These are phyloP conservation scores for Microtus pennsylvanicus DNA, from an alignment of 2,113 vertebrate genomes.

Conservation along the genomic window DNA sequence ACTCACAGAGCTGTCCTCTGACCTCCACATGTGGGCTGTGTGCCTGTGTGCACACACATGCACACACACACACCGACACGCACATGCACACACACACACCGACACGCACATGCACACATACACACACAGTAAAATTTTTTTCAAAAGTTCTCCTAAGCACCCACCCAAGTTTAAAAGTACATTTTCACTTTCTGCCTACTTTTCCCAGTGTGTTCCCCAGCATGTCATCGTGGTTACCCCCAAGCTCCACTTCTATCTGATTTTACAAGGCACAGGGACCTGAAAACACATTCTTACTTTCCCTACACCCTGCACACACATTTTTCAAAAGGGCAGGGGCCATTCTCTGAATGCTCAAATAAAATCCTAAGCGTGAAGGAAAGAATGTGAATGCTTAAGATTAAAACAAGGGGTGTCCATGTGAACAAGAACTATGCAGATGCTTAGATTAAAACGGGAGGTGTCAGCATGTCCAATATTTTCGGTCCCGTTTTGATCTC, in stretches of 20 bases:
- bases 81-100: neutral
- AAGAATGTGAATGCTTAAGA: neutral
- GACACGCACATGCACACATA: too few relatives aligned
- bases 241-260: neutral
- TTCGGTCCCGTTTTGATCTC: neutral
- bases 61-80: too few relatives aligned
- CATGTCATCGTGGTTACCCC: neutral
- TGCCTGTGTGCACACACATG: neutral
- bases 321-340: neutral
- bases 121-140: too few relatives aligned
- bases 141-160: neutral
- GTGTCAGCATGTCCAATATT: neutral
- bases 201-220: neutral
- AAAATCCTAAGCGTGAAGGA: neutral
- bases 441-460: neutral
- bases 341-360: conserved; percentile 14
- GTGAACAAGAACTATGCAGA: neutral
- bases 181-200: neutral
- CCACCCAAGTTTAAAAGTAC: neutral
- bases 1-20: neutral
- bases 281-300: conserved; percentile 13
- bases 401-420: too few relatives aligned
- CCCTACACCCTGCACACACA: neutral
- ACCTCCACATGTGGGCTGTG: neutral
- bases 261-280: neutral